These are phyloP conservation scores for Capreolus pygargus DNA, from an alignment of 2,113 vertebrate species.

Conservation along the genomic window DNA sequence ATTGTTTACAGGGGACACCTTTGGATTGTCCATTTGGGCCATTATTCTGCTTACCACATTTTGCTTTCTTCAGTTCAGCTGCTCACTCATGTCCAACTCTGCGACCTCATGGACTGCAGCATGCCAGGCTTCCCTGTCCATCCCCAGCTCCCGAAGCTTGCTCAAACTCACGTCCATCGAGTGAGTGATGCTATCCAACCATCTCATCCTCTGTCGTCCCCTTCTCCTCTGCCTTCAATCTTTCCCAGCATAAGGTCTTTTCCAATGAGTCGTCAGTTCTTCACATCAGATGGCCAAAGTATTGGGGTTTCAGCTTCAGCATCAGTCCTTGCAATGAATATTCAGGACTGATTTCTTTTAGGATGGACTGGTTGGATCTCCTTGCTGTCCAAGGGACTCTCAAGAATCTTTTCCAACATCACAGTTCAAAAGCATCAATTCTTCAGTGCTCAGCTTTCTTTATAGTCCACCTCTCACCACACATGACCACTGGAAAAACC, in stretches of 20 bases:
- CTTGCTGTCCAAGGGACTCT: not conserved
- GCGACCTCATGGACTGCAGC: not conserved
- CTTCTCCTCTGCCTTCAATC: not conserved
- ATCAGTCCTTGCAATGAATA: not conserved
- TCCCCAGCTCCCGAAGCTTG: not conserved
- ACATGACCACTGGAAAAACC: not conserved
- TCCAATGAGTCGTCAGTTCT: not conserved
- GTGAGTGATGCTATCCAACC: not conserved
- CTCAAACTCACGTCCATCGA: not conserved
- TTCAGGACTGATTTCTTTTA: not conserved
- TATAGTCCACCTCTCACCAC: not conserved
- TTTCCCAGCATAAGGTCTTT: not conserved
- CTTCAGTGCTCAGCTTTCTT: accelerated
- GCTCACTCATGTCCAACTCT: not conserved
- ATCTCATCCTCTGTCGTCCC: not conserved
- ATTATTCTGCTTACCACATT: not conserved
- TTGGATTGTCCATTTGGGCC: not conserved
- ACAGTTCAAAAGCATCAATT: not conserved
- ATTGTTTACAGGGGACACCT: not conserved
- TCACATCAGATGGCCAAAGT: not conserved
- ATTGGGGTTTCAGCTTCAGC: not conserved
- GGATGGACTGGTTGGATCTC: not conserved
- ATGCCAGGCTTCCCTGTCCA: not conserved
- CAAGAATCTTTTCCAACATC: not conserved
- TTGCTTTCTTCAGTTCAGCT: not conserved